These are phyloP conservation scores for Gallinago jamesoni DNA, from an alignment of 2,113 vertebrate genomes.

Conservation along the genomic window DNA sequence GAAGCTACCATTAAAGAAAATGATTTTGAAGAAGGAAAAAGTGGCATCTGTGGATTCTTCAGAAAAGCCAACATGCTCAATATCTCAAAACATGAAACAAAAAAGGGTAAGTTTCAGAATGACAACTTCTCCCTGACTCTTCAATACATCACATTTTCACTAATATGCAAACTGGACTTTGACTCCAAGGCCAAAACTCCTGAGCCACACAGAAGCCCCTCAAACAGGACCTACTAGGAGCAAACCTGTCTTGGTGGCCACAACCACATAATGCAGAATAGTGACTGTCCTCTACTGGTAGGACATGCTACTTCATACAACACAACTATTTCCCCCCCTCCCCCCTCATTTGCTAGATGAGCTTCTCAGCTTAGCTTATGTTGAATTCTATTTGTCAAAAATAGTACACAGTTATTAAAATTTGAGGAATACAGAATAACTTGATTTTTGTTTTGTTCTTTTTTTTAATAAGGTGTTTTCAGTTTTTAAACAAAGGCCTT, in stretches of 20 bases:
- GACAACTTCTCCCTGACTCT: not conserved
- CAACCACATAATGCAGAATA: not conserved
- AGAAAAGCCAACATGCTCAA: constrained; percentile 80
- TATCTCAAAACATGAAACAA: constrained; percentile 78
- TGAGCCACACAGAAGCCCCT: not conserved
- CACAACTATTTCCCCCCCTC: not conserved
- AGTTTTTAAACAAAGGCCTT: not conserved
- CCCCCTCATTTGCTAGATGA: not conserved
- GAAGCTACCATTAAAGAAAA: constrained; percentile 83
- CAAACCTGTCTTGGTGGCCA: not conserved
- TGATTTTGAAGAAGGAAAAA: constrained; percentile 76
- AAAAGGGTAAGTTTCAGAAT: constrained; percentile 79
- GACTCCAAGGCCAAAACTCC: not conserved
- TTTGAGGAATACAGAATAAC: not conserved
- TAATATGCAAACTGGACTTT: not conserved
- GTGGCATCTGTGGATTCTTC: constrained; percentile 80
- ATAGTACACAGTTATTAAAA: not conserved
- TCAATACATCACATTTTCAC: not conserved
- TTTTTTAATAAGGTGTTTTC: not conserved
- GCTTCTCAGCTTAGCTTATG: not conserved
- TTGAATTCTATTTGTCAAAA: not conserved
- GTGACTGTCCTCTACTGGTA: not conserved
- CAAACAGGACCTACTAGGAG: no score
- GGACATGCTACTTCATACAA: rapidly evolving
- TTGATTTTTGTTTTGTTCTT: rapidly evolving